These are phyloP conservation scores for Cirrhinus molitorella DNA, from an alignment of 2,797 vertebrate genomes.

Conservation along the genomic window DNA sequence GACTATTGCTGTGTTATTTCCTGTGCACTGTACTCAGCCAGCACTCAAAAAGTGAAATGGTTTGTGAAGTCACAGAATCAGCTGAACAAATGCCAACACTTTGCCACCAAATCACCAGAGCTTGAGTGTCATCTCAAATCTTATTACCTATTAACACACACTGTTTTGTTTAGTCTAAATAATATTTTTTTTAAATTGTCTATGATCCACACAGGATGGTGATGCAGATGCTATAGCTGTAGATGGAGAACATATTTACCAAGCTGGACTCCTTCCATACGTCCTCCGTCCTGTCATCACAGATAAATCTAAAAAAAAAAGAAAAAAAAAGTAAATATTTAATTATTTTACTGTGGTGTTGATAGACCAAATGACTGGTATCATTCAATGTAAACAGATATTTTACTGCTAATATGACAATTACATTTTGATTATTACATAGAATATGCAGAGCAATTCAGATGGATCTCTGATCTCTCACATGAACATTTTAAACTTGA, in stretches of 20 bases:
- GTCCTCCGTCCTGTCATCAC: conserved; percentile 85
- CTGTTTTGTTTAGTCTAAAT: neutral
- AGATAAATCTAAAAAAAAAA: conserved; percentile 80
- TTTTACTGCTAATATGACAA: neutral
- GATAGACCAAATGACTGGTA: neutral
- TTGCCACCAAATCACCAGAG: neutral
- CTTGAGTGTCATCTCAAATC: conserved; percentile 66
- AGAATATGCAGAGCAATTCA: neutral
- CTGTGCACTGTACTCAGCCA: conserved; percentile 57
- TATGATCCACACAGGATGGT: conserved; percentile 72
- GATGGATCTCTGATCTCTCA: no score
- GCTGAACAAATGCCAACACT: conserved; percentile 62
- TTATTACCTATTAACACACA: neutral
- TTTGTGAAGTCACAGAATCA: conserved; percentile 74
- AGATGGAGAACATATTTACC: conserved; percentile 86
- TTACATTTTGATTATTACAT: neutral
- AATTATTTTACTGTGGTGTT: neutral
- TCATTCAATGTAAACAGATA: neutral
- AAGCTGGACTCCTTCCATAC: conserved; percentile 81
- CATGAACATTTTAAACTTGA: no score
- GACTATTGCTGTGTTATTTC: neutral
- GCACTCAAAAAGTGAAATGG: conserved; percentile 67
- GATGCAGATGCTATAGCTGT: conserved; percentile 87
- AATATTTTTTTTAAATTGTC: neutral
- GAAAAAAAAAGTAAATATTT: conserved; percentile 73